Evolutionary conservation across 1,140 invertebrate genomes (phyloP).

Genomic region (Grapholita molesta): DNA sequence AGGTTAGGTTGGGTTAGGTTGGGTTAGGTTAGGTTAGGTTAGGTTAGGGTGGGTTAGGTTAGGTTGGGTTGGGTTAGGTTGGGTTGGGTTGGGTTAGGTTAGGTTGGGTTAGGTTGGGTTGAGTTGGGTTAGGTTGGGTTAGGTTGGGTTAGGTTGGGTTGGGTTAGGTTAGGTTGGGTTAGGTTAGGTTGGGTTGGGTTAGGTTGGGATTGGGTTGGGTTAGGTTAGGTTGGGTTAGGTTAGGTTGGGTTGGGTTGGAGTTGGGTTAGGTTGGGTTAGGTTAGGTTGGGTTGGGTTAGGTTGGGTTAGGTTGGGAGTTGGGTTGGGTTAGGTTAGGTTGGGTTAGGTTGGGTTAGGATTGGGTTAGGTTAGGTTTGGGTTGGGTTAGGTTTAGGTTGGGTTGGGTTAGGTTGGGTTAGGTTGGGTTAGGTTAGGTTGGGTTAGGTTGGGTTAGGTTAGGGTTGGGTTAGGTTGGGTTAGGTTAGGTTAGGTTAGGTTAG

Average conservation of each 20-base stretch:
- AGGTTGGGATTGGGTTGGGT: too few relatives aligned
- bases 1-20: too few relatives aligned
- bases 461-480: too few relatives aligned
- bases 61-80: constrained; percentile 46
- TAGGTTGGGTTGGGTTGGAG: too few relatives aligned
- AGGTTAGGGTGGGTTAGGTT: too few relatives aligned
- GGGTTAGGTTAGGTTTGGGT: too few relatives aligned
- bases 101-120: constrained; percentile 44
- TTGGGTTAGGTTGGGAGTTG: too few relatives aligned
- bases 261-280: too few relatives aligned
- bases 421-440: constrained; percentile 29
- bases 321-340: too few relatives aligned
- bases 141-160: constrained; percentile 22
- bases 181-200: constrained; percentile 15
- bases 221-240: constrained; percentile 28
- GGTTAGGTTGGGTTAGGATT: too few relatives aligned
- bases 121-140: constrained; percentile 53
- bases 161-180: constrained; percentile 18
- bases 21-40: too few relatives aligned
- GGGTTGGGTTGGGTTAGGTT: constrained; percentile 28
- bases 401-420: constrained; percentile 27
- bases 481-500: too few relatives aligned
- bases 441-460: constrained; percentile 39
- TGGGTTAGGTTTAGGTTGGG: constrained; percentile 31
- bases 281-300: constrained; percentile 19